Evolutionary conservation across 2,888 invertebrate species (phyloP), one percentile per base, ranked within the genome.

Genomic region (Hipparchia sbordonii): DNA sequence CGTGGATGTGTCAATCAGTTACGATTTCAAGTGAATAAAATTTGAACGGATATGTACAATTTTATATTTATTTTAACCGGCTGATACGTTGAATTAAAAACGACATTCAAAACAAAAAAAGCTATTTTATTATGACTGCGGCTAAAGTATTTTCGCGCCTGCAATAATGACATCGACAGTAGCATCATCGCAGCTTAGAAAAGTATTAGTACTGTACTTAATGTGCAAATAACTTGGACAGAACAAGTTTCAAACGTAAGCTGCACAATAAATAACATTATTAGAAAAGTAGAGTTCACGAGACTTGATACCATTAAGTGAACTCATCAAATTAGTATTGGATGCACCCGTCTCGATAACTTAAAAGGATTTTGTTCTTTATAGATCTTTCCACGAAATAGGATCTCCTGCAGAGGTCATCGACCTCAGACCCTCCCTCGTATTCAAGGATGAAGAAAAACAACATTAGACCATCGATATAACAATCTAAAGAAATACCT

Each of bases 391-490:
- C 65, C 45, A 45, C 54, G 33, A 67, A 67, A 67, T 66, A 56
- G 56, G 39, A 66, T 54, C 67, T 45, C 13, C 46, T 60, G 23
- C 6, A 56, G 68, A 39, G 33, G 48, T 68, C 68, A 51, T 23
- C 23, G 68, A 68, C 68, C 68, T 60, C 33, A 46, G 56, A 59
- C 51, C 68, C 68, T 60, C 59, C 59, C 60, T 60, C 68, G 68
- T 23, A 33, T 33, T 60, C 68, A 68, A 68, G 68, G 68, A 68
- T 60, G 68, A 68, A 68, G 56, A 68, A 56, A 68, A 56, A 60
- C 68, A 68, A 60, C 48, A 68, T 68, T 68, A 68, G 48, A 12
- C 51, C 65, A 52, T 65, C 52, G 65, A 65, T 51, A 52, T 65
- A 65, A 8, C 1, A 52, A 33, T 1, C 2, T 7, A 2, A 10